Conservation (phyloP, 2,888 invertebrate genomes). For the Eupithecia subumbrata region DNA sequence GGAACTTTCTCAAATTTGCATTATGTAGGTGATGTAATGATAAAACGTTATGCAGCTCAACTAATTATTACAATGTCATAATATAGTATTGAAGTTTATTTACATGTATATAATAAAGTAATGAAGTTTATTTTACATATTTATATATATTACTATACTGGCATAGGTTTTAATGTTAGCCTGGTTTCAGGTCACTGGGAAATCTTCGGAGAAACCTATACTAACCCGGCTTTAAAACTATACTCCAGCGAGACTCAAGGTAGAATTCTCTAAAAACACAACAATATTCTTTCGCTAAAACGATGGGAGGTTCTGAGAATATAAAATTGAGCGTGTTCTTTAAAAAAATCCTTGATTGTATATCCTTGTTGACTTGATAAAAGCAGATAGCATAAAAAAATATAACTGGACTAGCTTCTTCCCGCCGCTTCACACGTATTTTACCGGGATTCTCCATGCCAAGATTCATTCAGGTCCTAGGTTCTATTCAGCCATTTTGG, state of each 20-base stretch:
- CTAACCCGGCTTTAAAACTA: neutral
- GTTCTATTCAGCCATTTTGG: no score
- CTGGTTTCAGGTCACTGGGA: neutral
- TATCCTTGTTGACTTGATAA: neutral
- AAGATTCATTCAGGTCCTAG: no score
- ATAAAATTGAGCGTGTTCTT: neutral
- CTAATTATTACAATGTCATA: slow-evolving; percentile 30
- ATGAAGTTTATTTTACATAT: slow-evolving; percentile 20
- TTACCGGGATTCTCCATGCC: no score
- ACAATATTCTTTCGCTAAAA: neutral
- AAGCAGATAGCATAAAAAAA: neutral
- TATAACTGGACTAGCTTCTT: neutral
- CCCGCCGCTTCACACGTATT: no score
- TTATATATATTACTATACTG: no score
- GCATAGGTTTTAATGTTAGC: neutral
- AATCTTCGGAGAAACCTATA: neutral
- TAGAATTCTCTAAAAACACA: neutral
- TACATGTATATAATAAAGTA: slow-evolving; percentile 29
- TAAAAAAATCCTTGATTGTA: neutral
- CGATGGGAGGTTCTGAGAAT: neutral
- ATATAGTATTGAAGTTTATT: slow-evolving; percentile 22
- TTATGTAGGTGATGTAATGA: slow-evolving; percentile 22
- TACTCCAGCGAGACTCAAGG: neutral
- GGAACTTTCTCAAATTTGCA: slow-evolving; percentile 35
- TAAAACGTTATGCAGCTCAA: slow-evolving; percentile 27